A percentile compares a stretch with the other conserved stretches of the same genome.
phyloP scores from a whole-genome alignment of 2,888 invertebrate species.

The Catocala fraxini region DNA sequence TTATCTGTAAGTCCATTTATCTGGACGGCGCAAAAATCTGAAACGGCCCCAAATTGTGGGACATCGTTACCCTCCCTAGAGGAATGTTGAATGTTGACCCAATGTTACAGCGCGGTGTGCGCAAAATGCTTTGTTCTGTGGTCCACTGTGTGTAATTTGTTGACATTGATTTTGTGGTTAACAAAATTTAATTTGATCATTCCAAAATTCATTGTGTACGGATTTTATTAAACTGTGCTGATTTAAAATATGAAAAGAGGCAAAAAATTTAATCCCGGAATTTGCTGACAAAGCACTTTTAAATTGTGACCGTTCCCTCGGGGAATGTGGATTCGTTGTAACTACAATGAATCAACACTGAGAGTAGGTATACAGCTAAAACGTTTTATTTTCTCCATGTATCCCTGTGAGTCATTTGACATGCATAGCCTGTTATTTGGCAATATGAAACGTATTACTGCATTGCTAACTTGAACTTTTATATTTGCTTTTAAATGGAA shows the following conservation, averaged over 20 bases:
- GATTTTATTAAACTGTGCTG: background rate
- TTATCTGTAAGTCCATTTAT: slow-evolving; percentile 43
- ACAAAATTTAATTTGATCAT: slow-evolving; percentile 7
- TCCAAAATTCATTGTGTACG: slow-evolving; percentile 3
- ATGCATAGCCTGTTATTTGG: slow-evolving; percentile 1
- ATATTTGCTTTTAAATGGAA: too few species aligned
- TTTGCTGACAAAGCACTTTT: slow-evolving; percentile 2
- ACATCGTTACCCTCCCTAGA: slow-evolving; percentile 25
- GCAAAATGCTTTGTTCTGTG: slow-evolving; percentile 22
- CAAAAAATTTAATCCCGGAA: background rate
- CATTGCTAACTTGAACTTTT: too few species aligned
- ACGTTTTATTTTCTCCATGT: background rate
- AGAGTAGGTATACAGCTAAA: background rate
- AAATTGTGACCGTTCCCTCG: slow-evolving; percentile 7
- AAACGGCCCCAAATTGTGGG: slow-evolving; percentile 50
- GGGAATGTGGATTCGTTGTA: background rate
- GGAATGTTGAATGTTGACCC: slow-evolving; percentile 22
- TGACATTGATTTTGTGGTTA: slow-evolving; percentile 40
- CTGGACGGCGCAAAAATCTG: slow-evolving; percentile 56
- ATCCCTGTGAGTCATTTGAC: slow-evolving; percentile 6
- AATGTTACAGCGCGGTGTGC: slow-evolving; percentile 2
- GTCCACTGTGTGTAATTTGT: slow-evolving; percentile 26
- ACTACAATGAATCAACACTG: slow-evolving; percentile 5
- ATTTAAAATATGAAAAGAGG: background rate
- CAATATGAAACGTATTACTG: too few species aligned